A percentile compares a stretch with the other conserved stretches of the same genome.
Evolutionary conservation across 2,888 invertebrate species (phyloP).

Genomic region (Tuberolachnus salignus): DNA sequence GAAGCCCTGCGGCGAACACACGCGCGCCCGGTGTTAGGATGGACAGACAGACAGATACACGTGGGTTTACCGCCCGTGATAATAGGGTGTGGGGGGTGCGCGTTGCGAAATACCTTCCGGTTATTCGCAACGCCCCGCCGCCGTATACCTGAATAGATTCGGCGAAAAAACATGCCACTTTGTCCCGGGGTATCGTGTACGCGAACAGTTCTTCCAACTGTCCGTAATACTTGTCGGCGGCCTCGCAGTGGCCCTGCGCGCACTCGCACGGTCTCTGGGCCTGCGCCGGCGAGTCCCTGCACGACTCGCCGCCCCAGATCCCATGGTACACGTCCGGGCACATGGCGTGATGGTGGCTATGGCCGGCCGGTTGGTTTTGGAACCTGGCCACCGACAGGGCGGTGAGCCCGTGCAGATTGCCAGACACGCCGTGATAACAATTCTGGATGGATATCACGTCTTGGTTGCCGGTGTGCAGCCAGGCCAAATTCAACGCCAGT

Average conservation of each 20-base stretch:
- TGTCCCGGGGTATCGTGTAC: slow-evolving; percentile 77
- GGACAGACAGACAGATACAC: too few species aligned
- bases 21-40: not conserved
- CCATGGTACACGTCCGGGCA: slow-evolving; percentile 92
- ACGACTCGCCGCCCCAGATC: slow-evolving; percentile 85
- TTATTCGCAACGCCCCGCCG: not conserved
- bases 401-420: slow-evolving; percentile 78
- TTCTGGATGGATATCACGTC: slow-evolving; percentile 87
- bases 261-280: slow-evolving; percentile 74
- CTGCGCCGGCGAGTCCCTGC: slow-evolving; percentile 86
- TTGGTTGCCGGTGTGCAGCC: slow-evolving; percentile 81
- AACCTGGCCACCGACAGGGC: slow-evolving; percentile 81
- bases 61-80: not conserved
- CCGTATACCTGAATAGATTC: slow-evolving; percentile 87
- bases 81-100: too few species aligned
- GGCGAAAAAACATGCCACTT: slow-evolving; percentile 87
- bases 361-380: slow-evolving; percentile 72
- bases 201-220: slow-evolving; percentile 80
- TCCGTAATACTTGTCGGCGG: slow-evolving; percentile 80
- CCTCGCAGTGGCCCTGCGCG: slow-evolving; percentile 69
- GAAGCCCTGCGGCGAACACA: slow-evolving; percentile 71
- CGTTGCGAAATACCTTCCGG: too few species aligned
- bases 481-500: slow-evolving; percentile 83
- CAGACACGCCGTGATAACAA: slow-evolving; percentile 91
- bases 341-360: slow-evolving; percentile 82